Evolutionary conservation across 2,113 vertebrate species (phyloP).

Genomic region (Silurus meridionalis): DNA sequence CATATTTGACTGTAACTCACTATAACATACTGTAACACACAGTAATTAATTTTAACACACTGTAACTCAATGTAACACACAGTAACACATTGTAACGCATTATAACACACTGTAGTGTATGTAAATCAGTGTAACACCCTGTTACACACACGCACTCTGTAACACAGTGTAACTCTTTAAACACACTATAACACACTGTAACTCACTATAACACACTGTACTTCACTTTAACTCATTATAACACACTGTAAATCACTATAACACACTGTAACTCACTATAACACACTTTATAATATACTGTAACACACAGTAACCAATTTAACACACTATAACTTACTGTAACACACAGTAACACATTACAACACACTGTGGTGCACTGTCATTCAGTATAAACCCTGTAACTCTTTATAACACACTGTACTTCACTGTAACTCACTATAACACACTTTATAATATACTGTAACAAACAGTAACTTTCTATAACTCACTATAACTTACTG

Average conservation of each 20-base stretch:
- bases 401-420: neutral
- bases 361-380: neutral
- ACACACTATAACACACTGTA: neutral
- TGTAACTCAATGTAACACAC: too few relatives aligned
- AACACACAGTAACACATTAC: neutral
- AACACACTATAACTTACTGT: neutral
- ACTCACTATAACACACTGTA: neutral
- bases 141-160: neutral
- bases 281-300: neutral
- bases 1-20: too few relatives aligned
- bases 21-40: too few relatives aligned
- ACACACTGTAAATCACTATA: too few relatives aligned
- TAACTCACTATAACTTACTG: neutral
- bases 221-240: neutral
- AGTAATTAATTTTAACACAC: too few relatives aligned
- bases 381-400: neutral
- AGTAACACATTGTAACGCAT: neutral
- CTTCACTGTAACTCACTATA: neutral
- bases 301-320: neutral
- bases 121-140: neutral
- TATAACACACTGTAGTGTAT: neutral
- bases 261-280: neutral
- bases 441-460: neutral
- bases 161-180: neutral
- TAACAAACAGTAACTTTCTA: neutral